Evolutionary conservation across 2,797 vertebrate genomes (phyloP), one percentile per base, ranked within the genome.

Genomic region (Acanthornis magna): DNA sequence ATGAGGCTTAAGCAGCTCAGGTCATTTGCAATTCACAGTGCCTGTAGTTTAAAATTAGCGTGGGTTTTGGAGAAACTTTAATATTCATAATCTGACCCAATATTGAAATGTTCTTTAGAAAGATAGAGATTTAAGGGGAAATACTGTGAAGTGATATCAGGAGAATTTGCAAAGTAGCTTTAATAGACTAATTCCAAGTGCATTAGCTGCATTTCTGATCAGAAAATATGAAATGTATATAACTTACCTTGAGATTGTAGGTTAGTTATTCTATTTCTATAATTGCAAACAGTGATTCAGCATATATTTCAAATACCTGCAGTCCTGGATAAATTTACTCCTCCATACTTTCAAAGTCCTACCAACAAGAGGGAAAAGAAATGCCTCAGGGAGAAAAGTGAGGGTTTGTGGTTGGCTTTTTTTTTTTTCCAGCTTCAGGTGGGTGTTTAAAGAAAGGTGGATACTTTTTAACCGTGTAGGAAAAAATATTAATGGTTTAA

Each of bases 61-160:
- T 96, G 93, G 77, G 77, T 97, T 97, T 98, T 93, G 78, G 82
- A 91, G 42, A 96, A 73, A 72, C 81, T 93, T 97, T 97, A 97
- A 97, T 97, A 97, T 97, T 91, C 91, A 97, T 97, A 97, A 97
- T 97, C 92, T 97, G 95, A 97, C 96, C 93, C 74, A 95, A 95
- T 97, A 97, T 96, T 96, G 93, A 97, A 91, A 97, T 91, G 80
- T 84, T 97, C 90, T 97, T 96, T 91, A 86, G 76, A 95, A 97
- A 96, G 85, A 97, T 45, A 96, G 75, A 83, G 62, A 92, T 89
- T 96, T 97, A 97, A 97, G 84, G 75, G 76, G 42, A 90, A 97
- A 96, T 96, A 95, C 95, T 96, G 67, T 85, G 89, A 96, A 97
- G 67, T 91, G 88, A 96, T 96, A 96, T 90, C 93, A 95, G 78